Conservation (phyloP, 2,113 vertebrate genomes). For the Sander lucioperca region DNA sequence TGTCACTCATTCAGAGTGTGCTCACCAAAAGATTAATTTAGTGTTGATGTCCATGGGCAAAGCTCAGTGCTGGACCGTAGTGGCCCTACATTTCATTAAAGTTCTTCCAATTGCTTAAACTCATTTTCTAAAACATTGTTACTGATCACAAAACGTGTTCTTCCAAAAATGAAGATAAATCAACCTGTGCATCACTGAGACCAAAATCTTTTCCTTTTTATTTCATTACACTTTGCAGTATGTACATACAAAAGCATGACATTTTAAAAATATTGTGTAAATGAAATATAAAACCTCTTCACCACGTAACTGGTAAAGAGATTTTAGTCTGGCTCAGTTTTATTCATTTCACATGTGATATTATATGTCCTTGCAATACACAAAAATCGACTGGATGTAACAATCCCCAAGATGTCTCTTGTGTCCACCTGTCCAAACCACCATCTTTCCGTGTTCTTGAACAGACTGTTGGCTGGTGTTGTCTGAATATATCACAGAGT, state of each 20-base stretch:
- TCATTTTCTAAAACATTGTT: background rate
- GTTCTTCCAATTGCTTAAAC: background rate
- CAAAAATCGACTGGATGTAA: background rate
- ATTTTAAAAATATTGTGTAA: no score
- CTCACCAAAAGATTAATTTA: background rate
- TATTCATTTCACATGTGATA: background rate
- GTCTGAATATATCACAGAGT: background rate
- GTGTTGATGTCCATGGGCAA: background rate
- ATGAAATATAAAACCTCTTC: no score
- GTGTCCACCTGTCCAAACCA: background rate
- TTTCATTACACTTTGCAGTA: background rate
- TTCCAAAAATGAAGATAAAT: background rate
- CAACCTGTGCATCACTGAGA: background rate
- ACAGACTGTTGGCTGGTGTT: background rate
- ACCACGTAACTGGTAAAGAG: no score
- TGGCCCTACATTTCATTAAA: background rate
- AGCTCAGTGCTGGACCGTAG: background rate
- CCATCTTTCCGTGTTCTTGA: background rate
- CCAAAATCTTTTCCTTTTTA: background rate
- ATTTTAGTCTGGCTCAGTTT: background rate
- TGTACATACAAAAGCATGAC: background rate
- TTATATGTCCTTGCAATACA: background rate
- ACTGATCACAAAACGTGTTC: background rate
- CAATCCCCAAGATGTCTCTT: background rate
- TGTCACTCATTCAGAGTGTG: background rate